phyloP scores from a whole-genome alignment of 2,888 invertebrate genomes.

The Athalia cordata region DNA sequence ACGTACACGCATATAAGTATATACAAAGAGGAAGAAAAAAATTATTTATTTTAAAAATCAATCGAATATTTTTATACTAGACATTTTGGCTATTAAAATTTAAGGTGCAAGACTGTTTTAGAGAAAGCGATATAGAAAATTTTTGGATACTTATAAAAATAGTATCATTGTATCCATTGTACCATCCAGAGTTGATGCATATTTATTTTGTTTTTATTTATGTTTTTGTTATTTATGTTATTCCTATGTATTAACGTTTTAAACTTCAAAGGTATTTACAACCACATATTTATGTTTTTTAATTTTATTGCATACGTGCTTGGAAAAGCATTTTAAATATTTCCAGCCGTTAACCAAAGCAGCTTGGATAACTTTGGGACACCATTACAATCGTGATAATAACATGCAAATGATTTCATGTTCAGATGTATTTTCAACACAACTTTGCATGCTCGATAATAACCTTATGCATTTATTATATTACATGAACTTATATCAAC shows the following conservation, averaged over 20 bases:
- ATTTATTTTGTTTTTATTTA: constrained; percentile 45
- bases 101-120: constrained; percentile 34
- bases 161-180: constrained; percentile 20
- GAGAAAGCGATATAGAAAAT: constrained; percentile 8
- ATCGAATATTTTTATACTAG: constrained; percentile 47
- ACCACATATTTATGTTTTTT: constrained; percentile 3
- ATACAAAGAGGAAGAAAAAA: constrained; percentile 19
- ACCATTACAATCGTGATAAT: background rate
- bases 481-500: background rate
- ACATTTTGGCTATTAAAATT: constrained; percentile 39
- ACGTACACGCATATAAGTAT: constrained; percentile 26
- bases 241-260: background rate
- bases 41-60: constrained; percentile 41
- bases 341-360: background rate
- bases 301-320: constrained; percentile 2
- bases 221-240: constrained; percentile 40
- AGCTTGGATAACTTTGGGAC: constrained; percentile 17
- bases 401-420: constrained; percentile 18
- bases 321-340: constrained; percentile 1
- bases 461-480: background rate
- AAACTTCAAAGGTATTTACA: background rate
- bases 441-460: background rate
- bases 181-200: constrained; percentile 29
- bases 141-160: background rate
- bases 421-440: background rate